Percentiles rank a stretch among this genome's conserved stretches.
Conservation (phyloP, 2,797 vertebrate species). For the Gastrophryne carolinensis region DNA sequence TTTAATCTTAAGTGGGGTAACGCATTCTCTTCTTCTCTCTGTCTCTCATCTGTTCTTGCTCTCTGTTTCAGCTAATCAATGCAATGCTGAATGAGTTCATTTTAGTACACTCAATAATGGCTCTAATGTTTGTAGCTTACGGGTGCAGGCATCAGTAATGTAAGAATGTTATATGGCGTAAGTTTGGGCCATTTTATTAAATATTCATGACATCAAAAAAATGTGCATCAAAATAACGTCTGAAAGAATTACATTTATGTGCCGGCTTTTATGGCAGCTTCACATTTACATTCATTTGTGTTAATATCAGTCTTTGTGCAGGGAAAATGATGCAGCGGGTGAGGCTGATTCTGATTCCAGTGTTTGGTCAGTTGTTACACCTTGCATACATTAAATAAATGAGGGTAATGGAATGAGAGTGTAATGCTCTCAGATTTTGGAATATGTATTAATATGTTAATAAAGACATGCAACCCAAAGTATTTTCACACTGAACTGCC, state of each 20-base stretch:
- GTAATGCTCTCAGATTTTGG: background rate
- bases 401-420: constrained; percentile 1
- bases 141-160: constrained; percentile 91
- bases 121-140: constrained; percentile 95
- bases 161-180: constrained; percentile 94
- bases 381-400: constrained; percentile 27
- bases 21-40: constrained; percentile 62
- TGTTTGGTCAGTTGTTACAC: constrained; percentile 61
- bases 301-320: constrained; percentile 81
- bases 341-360: constrained; percentile 66
- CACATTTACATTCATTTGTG: constrained; percentile 84
- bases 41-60: constrained; percentile 58
- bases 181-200: constrained; percentile 96
- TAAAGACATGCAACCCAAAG: background rate
- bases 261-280: constrained; percentile 83
- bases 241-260: constrained; percentile 93
- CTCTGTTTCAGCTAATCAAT: constrained; percentile 88
- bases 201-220: constrained; percentile 91
- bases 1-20: constrained; percentile 74
- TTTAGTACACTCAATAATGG: constrained; percentile 97
- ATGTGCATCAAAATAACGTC: constrained; percentile 91
- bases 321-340: constrained; percentile 70
- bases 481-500: background rate
- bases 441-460: constrained; percentile 1
- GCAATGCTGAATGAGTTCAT: constrained; percentile 94